Conservation (phyloP, 2,113 vertebrate species). For the Cinclus cinclus region DNA sequence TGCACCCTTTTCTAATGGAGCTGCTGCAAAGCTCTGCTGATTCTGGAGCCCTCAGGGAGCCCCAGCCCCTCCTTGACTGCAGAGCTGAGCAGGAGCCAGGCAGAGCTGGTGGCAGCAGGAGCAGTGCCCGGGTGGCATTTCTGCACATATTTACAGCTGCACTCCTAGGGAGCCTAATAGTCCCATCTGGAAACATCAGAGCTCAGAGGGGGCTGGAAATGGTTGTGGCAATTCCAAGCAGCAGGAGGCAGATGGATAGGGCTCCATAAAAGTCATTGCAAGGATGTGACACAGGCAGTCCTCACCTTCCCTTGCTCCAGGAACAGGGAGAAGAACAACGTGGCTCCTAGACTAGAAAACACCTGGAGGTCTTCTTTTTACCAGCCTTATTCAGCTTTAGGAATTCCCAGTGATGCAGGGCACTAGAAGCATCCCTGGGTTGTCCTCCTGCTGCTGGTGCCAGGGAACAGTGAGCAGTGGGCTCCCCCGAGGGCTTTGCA, state of each 20-base stretch:
- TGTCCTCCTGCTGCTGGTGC: not conserved
- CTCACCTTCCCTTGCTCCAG: not conserved
- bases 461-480: not conserved
- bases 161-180: not conserved
- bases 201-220: not conserved
- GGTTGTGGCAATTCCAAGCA: not conserved
- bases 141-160: slow-evolving; percentile 1
- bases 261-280: not conserved
- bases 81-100: not conserved
- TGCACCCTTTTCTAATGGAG: not conserved
- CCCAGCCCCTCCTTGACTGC: not conserved
- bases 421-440: fast-evolving
- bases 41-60: not conserved
- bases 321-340: fast-evolving
- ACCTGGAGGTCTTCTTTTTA: not conserved
- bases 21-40: not conserved
- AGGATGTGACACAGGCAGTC: not conserved
- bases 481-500: not conserved
- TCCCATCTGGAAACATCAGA: slow-evolving; percentile 20
- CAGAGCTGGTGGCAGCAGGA: not conserved
- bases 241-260: not conserved
- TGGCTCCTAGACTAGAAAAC: not conserved
- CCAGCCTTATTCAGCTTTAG: not conserved
- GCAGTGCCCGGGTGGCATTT: not conserved
- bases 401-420: no score